These are phyloP conservation scores for Cryptomyrus ogoouensis DNA, from an alignment of 2,113 vertebrate genomes.

Conservation along the genomic window DNA sequence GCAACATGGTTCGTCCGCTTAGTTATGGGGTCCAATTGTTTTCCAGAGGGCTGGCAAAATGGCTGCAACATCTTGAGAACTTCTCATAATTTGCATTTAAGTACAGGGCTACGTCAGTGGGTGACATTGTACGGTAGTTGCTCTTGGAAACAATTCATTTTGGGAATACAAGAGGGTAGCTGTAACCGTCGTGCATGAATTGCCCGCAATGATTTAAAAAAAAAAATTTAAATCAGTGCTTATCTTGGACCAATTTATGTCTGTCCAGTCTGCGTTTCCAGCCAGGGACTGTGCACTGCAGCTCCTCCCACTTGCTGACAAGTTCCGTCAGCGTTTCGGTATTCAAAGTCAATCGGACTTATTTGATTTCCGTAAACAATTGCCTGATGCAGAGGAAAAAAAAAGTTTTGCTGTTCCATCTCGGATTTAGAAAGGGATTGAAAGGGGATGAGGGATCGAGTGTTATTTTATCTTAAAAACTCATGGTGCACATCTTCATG, in stretches of 20 bases:
- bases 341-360: background rate
- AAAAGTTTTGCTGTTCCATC: background rate
- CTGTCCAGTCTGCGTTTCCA: background rate
- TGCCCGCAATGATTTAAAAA: background rate
- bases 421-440: background rate
- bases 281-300: too few species aligned
- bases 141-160: background rate
- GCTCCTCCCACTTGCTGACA: too few species aligned
- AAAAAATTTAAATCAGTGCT: background rate
- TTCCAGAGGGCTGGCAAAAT: constrained; percentile 23
- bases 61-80: constrained; percentile 14
- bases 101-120: background rate
- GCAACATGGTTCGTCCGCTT: constrained; percentile 22
- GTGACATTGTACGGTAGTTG: background rate
- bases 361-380: background rate
- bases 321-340: background rate
- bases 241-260: background rate
- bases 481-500: background rate
- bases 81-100: constrained; percentile 15
- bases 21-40: background rate
- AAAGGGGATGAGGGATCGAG: background rate
- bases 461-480: constrained; percentile 1
- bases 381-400: background rate
- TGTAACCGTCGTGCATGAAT: background rate
- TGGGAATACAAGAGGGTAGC: background rate